Evolutionary conservation across 2,888 invertebrate species (phyloP).

Genomic region (Epiblema foenella): DNA sequence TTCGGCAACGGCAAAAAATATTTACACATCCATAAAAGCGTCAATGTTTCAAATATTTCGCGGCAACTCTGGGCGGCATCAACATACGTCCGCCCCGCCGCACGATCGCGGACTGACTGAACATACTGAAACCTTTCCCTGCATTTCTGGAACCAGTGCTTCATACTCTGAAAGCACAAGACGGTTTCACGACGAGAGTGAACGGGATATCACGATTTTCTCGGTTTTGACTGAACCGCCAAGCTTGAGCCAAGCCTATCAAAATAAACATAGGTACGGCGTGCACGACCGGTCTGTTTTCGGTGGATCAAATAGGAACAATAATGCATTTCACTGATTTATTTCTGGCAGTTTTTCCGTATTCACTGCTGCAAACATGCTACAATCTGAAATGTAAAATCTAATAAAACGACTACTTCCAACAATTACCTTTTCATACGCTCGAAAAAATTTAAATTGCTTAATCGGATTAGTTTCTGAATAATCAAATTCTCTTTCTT

Average conservation of each 20-base stretch:
- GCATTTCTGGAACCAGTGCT: slow-evolving; percentile 57
- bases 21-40: slow-evolving; percentile 47
- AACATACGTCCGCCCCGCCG: slow-evolving; percentile 71
- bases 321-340: slow-evolving; percentile 43
- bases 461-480: not conserved
- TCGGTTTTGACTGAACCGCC: slow-evolving; percentile 50
- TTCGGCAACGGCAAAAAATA: slow-evolving; percentile 16
- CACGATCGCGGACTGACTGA: slow-evolving; percentile 77
- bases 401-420: not conserved
- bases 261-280: slow-evolving; percentile 72
- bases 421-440: not conserved
- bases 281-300: slow-evolving; percentile 63
- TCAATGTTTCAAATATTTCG: slow-evolving; percentile 53
- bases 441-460: not conserved
- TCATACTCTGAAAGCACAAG: slow-evolving; percentile 58
- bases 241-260: slow-evolving; percentile 60
- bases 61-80: slow-evolving; percentile 55
- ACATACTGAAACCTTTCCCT: slow-evolving; percentile 59
- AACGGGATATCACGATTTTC: slow-evolving; percentile 59
- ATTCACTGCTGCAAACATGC: slow-evolving; percentile 7
- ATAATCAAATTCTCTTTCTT: not conserved
- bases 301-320: slow-evolving; percentile 47
- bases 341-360: slow-evolving; percentile 34
- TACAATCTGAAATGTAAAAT: not conserved
- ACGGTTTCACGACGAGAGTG: slow-evolving; percentile 57